A percentile compares a stretch with the other conserved stretches of the same genome.
Conservation (phyloP, 2,888 invertebrate genomes). For the Drosophila kambysellisi region DNA sequence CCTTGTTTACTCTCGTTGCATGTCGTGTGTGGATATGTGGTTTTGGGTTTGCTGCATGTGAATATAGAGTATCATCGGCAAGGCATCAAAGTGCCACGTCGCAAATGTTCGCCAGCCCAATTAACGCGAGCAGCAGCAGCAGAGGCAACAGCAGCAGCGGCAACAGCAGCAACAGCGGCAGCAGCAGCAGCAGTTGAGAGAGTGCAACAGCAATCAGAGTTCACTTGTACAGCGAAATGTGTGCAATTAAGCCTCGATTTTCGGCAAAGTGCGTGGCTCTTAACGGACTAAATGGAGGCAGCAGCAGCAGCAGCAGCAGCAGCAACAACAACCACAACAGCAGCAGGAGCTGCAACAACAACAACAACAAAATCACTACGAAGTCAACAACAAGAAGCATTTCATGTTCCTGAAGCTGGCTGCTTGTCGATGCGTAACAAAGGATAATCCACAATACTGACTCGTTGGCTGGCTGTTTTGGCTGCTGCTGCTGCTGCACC, state of each 20-base stretch:
- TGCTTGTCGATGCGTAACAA: constrained; percentile 77
- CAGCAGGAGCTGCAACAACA: constrained; percentile 15
- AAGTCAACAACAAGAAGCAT: constrained; percentile 33
- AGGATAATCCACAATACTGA: constrained; percentile 71
- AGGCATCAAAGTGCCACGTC: constrained; percentile 74
- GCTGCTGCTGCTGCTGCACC: constrained; percentile 50
- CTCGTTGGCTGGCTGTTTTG: constrained; percentile 32
- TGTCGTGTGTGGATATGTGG: constrained; percentile 11
- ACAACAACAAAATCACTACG: constrained; percentile 19
- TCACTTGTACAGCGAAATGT: constrained; percentile 71
- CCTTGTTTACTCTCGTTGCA: constrained; percentile 4
- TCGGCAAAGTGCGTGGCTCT: constrained; percentile 69
- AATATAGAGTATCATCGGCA: constrained; percentile 69
- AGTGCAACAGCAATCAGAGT: constrained; percentile 60
- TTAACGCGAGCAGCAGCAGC: constrained; percentile 62
- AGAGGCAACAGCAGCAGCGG: constrained; percentile 25
- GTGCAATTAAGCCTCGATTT: constrained; percentile 72
- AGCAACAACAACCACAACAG: constrained; percentile 13
- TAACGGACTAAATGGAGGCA: constrained; percentile 12
- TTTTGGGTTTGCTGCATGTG: constrained; percentile 18
- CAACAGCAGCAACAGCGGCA: constrained; percentile 19
- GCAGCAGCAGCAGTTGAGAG: constrained; percentile 25
- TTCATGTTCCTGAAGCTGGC: constrained; percentile 57
- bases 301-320: constrained; percentile 32
- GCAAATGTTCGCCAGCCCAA: constrained; percentile 74